Conservation (phyloP, 2,888 invertebrate genomes). For the Zygaena filipendulae region DNA sequence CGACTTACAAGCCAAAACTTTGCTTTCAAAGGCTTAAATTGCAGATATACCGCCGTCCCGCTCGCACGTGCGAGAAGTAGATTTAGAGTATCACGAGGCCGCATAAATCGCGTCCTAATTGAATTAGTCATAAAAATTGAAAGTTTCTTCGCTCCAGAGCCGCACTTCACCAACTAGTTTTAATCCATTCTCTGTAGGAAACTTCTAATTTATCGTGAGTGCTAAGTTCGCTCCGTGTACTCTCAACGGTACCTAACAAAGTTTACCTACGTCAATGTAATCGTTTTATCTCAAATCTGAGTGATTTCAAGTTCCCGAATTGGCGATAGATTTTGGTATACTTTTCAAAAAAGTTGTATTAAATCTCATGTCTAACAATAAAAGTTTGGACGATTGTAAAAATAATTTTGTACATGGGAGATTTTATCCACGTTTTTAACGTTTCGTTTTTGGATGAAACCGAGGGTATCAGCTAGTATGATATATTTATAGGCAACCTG, state of each 20-base stretch:
- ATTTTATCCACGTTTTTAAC: too few relatives aligned
- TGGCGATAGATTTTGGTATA: too few relatives aligned
- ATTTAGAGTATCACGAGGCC: conserved; percentile 35
- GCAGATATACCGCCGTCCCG: conserved; percentile 24
- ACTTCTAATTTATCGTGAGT: conserved; percentile 66
- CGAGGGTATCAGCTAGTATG: too few relatives aligned
- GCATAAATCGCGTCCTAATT: conserved; percentile 56
- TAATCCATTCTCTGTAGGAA: conserved; percentile 63
- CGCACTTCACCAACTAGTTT: conserved; percentile 56
- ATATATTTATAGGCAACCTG: too few relatives aligned
- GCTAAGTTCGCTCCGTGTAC: conserved; percentile 56
- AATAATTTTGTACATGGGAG: too few relatives aligned
- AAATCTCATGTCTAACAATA: too few relatives aligned
- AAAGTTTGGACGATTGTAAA: too few relatives aligned
- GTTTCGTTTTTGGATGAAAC: too few relatives aligned
- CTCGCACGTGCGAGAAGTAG: conserved; percentile 29
- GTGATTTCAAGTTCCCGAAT: too few relatives aligned
- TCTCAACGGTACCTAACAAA: conserved; percentile 46
- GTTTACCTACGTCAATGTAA: conserved; percentile 43
- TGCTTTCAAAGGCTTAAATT: conserved; percentile 31
- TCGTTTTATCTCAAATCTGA: conserved; percentile 37
- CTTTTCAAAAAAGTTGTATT: too few relatives aligned
- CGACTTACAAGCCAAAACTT: conserved; percentile 36
- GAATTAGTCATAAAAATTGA: conserved; percentile 67
- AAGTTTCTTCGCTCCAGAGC: conserved; percentile 52